phyloP scores from a whole-genome alignment of 2,888 invertebrate genomes.

The Phyto melanocephala region DNA sequence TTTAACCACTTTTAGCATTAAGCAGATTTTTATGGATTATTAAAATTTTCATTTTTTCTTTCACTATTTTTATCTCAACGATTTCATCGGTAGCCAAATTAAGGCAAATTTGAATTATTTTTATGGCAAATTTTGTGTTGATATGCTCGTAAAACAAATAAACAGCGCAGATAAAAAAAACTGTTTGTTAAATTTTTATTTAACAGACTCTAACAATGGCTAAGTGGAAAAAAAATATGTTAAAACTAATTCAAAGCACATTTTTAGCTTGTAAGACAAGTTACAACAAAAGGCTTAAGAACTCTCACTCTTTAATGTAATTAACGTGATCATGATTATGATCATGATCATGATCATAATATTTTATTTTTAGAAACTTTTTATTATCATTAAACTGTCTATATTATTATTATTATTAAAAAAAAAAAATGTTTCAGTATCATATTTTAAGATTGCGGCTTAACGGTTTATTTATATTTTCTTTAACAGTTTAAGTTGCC shows the following conservation, averaged over 20 bases:
- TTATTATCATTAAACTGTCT: neutral
- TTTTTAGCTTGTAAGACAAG: neutral
- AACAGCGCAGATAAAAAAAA: neutral
- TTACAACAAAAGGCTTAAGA: constrained; percentile 1
- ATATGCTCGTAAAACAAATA: neutral
- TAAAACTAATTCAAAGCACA: neutral
- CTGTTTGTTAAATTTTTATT: no score
- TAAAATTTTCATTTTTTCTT: neutral
- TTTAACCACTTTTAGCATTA: neutral
- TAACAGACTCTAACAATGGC: no score
- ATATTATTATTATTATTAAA: no score
- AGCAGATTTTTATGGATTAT: neutral
- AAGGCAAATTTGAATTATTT: neutral
- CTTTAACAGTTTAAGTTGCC: neutral
- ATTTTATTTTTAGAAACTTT: neutral
- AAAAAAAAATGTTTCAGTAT: neutral
- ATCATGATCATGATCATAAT: neutral
- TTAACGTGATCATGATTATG: constrained; percentile 37
- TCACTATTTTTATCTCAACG: neutral
- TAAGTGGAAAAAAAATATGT: neutral
- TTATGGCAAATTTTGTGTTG: neutral
- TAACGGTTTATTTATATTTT: neutral
- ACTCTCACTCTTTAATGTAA: constrained; percentile 44
- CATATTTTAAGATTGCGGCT: neutral
- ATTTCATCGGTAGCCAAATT: neutral